These are phyloP conservation scores for Balanococcus diminutus DNA, from an alignment of 2,888 invertebrate species.

Conservation along the genomic window DNA sequence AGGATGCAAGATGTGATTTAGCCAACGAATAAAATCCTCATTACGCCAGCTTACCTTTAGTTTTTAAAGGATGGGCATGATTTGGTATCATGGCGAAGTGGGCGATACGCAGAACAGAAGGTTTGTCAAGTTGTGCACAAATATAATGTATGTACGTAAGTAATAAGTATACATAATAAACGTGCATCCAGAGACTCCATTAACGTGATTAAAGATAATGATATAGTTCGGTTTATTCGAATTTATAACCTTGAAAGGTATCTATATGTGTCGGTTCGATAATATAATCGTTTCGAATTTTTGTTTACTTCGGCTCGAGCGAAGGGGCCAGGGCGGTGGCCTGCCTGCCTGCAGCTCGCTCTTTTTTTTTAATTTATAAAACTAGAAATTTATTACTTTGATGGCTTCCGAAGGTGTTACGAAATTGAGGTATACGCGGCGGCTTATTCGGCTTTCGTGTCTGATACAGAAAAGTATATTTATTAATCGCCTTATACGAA, in stretches of 20 bases:
- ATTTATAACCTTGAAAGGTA: constrained; percentile 26
- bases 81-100: background rate
- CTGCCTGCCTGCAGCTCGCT: background rate
- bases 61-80: background rate
- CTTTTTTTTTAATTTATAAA: background rate
- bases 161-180: too few relatives aligned
- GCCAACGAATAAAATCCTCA: too few relatives aligned
- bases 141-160: background rate
- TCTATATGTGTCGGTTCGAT: constrained; percentile 11
- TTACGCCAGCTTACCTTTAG: background rate
- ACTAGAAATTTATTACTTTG: constrained; percentile 29
- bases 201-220: constrained; percentile 42
- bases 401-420: constrained; percentile 33
- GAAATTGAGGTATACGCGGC: background rate
- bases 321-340: background rate
- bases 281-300: background rate
- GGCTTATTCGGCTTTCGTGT: background rate
- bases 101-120: background rate
- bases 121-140: background rate
- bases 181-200: constrained; percentile 1
- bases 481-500: background rate
- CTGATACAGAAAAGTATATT: background rate
- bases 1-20: too few relatives aligned
- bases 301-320: background rate
- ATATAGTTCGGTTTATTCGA: constrained; percentile 25